Percentiles rank a stretch among this genome's conserved stretches.
phyloP scores from a whole-genome alignment of 2,113 vertebrate species.

The Cyrtonyx montezumae region DNA sequence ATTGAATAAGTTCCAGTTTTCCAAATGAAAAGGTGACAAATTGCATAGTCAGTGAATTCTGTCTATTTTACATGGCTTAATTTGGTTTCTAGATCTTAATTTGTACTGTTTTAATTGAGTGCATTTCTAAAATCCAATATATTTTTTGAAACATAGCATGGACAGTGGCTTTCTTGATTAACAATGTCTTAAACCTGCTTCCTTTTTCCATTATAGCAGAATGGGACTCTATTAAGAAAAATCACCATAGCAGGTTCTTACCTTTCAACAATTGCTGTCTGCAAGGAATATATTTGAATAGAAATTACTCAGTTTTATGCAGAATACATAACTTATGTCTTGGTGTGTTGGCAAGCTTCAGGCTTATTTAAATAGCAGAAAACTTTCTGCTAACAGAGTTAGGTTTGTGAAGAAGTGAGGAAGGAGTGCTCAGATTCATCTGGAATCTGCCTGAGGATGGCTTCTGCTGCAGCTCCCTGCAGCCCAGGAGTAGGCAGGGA shows the following conservation, averaged over 20 bases:
- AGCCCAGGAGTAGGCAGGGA: neutral
- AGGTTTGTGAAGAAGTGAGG: neutral
- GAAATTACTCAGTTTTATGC: neutral
- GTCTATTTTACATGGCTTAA: neutral
- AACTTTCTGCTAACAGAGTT: neutral
- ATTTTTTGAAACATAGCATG: neutral
- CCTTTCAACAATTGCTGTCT: neutral
- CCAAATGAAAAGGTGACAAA: constrained; percentile 33
- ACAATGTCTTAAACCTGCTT: neutral
- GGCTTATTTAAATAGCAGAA: neutral
- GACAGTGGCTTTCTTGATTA: neutral
- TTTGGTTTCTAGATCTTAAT: neutral
- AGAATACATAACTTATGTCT: neutral
- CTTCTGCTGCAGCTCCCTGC: neutral
- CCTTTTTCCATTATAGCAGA: neutral
- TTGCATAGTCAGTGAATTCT: constrained; percentile 10
- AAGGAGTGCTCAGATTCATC: neutral
- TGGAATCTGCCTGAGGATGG: neutral
- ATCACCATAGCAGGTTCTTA: neutral
- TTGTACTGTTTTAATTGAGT: constrained; percentile 8
- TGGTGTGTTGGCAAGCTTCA: neutral
- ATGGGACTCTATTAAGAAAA: neutral
- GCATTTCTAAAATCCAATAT: neutral
- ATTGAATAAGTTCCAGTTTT: constrained; percentile 51
- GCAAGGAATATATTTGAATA: neutral